A percentile compares a stretch with the other conserved stretches of the same genome.
Conservation (phyloP, 2,888 invertebrate species). For the Arge pagana region DNA sequence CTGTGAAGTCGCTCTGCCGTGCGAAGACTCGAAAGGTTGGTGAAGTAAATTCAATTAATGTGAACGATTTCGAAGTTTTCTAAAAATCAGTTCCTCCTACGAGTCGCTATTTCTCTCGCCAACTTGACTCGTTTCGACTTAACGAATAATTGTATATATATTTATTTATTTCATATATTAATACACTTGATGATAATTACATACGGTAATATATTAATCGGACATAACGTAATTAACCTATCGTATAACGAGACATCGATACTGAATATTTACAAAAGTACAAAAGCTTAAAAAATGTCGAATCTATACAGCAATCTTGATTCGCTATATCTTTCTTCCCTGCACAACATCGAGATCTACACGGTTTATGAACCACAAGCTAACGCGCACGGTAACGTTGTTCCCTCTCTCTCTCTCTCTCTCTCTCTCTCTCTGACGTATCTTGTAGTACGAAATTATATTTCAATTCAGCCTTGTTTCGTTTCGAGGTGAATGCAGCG, state of each 20-base stretch:
- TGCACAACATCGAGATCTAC: background rate
- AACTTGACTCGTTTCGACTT: too few relatives aligned
- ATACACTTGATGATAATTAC: too few relatives aligned
- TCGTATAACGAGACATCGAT: constrained; percentile 23
- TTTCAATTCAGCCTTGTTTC: constrained; percentile 26
- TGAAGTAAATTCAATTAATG: too few relatives aligned
- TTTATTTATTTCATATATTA: constrained; percentile 37
- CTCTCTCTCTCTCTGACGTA: constrained; percentile 1
- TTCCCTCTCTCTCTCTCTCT: background rate
- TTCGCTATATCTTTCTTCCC: constrained; percentile 10
- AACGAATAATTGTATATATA: constrained; percentile 37
- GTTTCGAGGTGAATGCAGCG: too few relatives aligned
- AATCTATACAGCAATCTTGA: constrained; percentile 44
- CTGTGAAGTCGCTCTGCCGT: too few relatives aligned
- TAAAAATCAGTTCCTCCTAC: too few relatives aligned
- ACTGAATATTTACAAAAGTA: constrained; percentile 56
- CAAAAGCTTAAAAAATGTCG: constrained; percentile 55
- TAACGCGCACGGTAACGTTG: too few relatives aligned
- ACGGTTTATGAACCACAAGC: too few relatives aligned
- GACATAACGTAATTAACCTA: constrained; percentile 32
- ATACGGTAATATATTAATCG: constrained; percentile 39
- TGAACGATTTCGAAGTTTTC: too few relatives aligned
- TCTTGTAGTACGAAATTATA: constrained; percentile 27
- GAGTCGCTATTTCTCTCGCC: too few relatives aligned
- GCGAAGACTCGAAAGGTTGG: too few relatives aligned